phyloP scores from a whole-genome alignment of 2,113 vertebrate genomes.

The Pogona vitticeps region DNA sequence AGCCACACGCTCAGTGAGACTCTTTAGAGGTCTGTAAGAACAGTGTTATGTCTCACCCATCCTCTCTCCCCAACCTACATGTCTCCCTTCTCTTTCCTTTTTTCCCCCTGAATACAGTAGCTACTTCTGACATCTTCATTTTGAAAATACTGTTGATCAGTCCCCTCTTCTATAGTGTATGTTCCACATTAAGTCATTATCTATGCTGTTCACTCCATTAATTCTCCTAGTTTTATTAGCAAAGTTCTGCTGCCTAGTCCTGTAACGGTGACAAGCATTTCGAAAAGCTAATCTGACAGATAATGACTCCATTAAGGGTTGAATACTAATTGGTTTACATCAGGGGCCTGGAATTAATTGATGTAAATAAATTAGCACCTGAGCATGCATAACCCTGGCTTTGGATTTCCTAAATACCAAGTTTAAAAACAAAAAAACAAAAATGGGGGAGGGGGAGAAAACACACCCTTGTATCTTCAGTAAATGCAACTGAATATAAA shows the following conservation, averaged over 20 bases:
- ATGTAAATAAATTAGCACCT: conserved; percentile 98
- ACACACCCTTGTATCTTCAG: conserved; percentile 68
- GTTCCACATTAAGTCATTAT: conserved; percentile 98
- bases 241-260: conserved; percentile 81
- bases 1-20: neutral
- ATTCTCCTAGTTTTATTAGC: conserved; percentile 94
- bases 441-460: too few relatives aligned
- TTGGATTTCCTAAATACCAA: conserved; percentile 75
- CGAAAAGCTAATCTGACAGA: conserved; percentile 95
- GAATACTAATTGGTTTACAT: conserved; percentile 96
- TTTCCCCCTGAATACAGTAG: conserved; percentile 74
- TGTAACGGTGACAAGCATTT: conserved; percentile 88
- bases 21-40: conserved; percentile 46
- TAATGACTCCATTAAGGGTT: conserved; percentile 95
- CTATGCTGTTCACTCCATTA: conserved; percentile 93
- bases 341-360: conserved; percentile 93
- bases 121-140: conserved; percentile 87
- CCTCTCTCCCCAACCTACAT: neutral
- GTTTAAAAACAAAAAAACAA: neutral
- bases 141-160: conserved; percentile 82
- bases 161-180: conserved; percentile 85
- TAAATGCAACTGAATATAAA: conserved; percentile 68
- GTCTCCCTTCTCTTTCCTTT: neutral
- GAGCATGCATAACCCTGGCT: conserved; percentile 82
- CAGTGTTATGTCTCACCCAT: neutral